Evolutionary conservation across 2,888 invertebrate species (phyloP).

Genomic region (Parasteatoda lunata): DNA sequence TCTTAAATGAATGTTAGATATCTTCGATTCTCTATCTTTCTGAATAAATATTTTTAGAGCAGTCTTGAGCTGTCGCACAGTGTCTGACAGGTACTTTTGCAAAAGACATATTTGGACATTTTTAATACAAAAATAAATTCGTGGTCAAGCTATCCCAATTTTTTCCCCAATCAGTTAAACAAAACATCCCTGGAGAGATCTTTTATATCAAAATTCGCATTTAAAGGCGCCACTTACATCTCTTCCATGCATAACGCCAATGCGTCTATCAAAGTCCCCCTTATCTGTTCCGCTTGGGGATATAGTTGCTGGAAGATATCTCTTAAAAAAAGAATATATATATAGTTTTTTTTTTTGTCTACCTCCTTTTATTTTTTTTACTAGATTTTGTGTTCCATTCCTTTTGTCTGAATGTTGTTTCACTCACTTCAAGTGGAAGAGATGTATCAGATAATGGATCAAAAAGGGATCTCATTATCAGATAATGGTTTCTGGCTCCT

Average conservation of each 20-base stretch:
- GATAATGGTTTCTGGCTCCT: constrained; percentile 26
- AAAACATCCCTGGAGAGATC: too few species aligned
- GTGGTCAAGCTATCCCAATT: too few species aligned
- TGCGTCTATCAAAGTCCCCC: constrained; percentile 8
- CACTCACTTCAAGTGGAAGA: constrained; percentile 45
- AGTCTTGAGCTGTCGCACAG: too few species aligned
- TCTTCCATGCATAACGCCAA: neutral
- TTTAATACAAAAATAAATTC: too few species aligned
- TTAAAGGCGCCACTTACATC: neutral
- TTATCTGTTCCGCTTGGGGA: constrained; percentile 46
- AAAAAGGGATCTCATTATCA: constrained; percentile 38
- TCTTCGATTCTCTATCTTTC: too few species aligned
- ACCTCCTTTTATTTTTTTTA: constrained; percentile 16
- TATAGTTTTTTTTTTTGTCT: constrained; percentile 5
- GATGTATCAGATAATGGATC: constrained; percentile 51
- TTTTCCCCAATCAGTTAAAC: too few species aligned
- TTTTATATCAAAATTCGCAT: neutral
- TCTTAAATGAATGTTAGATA: too few species aligned
- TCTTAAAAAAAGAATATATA: too few species aligned
- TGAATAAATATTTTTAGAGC: too few species aligned
- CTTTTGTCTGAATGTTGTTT: constrained; percentile 15
- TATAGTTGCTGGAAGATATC: too few species aligned
- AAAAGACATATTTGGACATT: too few species aligned
- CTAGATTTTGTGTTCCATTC: constrained; percentile 8
- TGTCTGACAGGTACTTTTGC: too few species aligned